Evolutionary conservation across 2,113 vertebrate species (phyloP).

Genomic region (Muscicapa adusta): DNA sequence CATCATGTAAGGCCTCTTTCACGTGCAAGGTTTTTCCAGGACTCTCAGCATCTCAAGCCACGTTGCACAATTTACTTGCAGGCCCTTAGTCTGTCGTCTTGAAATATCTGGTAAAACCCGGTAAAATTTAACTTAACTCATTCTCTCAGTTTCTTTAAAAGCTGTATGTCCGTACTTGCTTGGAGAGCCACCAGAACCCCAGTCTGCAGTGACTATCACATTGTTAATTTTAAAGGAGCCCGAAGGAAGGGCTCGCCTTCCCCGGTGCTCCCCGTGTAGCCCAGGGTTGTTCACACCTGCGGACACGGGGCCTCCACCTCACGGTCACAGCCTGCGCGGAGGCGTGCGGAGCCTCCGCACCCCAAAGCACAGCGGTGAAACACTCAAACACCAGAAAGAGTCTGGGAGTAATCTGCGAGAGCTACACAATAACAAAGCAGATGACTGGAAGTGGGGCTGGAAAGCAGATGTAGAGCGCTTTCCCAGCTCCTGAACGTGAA

Average conservation of each 20-base stretch:
- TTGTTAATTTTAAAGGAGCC: rapidly evolving
- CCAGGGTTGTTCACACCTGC: rapidly evolving
- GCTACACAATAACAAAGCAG: no score
- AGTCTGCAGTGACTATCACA: rapidly evolving
- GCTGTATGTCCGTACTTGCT: rapidly evolving
- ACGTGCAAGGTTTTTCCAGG: neutral
- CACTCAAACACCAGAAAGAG: rapidly evolving
- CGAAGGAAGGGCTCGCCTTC: neutral
- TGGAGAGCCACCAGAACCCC: neutral
- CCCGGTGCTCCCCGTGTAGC: rapidly evolving
- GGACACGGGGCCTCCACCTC: rapidly evolving
- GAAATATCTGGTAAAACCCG: neutral
- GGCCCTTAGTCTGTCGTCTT: neutral
- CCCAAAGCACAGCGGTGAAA: rapidly evolving
- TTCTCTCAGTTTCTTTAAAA: neutral
- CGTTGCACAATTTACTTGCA: neutral
- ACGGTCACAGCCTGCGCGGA: rapidly evolving
- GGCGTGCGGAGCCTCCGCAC: rapidly evolving
- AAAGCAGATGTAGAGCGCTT: rapidly evolving
- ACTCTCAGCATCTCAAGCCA: neutral
- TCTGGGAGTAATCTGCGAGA: rapidly evolving
- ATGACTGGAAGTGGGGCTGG: rapidly evolving
- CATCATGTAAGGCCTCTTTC: neutral
- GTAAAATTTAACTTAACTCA: neutral
- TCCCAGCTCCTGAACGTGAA: neutral